These are phyloP conservation scores for Philonicus albiceps DNA, from an alignment of 2,888 invertebrate species.

Conservation along the genomic window DNA sequence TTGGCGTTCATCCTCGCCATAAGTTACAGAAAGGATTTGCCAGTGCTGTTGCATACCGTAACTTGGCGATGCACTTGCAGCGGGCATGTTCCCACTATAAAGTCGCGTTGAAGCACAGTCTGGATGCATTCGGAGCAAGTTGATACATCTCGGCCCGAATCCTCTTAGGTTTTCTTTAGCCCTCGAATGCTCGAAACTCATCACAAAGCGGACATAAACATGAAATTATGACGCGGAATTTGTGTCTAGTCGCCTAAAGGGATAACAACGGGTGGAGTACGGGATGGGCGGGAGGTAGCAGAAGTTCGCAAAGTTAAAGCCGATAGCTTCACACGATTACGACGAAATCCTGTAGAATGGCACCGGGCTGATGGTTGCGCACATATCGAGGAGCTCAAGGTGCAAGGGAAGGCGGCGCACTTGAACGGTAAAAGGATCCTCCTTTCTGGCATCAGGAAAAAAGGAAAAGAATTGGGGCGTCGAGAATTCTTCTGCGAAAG, in stretches of 20 bases:
- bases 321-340: conserved; percentile 9
- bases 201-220: neutral
- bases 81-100: neutral
- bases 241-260: neutral
- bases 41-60: neutral
- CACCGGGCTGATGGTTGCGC: neutral
- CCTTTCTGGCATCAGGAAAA: neutral
- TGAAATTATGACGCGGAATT: conserved; percentile 3
- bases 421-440: conserved; percentile 20
- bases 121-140: neutral
- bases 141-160: neutral
- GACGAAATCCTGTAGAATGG: neutral
- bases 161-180: neutral
- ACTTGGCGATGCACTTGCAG: neutral
- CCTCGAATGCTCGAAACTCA: neutral
- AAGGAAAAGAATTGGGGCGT: neutral
- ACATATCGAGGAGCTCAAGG: conserved; percentile 3
- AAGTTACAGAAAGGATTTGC: neutral
- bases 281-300: neutral
- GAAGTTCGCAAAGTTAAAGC: conserved; percentile 12
- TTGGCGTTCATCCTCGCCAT: neutral
- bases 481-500: conserved; percentile 6
- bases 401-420: neutral
- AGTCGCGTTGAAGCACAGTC: neutral
- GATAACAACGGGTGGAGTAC: neutral